Conservation (phyloP, 2,888 invertebrate genomes). For the Drosophila percnosoma region DNA sequence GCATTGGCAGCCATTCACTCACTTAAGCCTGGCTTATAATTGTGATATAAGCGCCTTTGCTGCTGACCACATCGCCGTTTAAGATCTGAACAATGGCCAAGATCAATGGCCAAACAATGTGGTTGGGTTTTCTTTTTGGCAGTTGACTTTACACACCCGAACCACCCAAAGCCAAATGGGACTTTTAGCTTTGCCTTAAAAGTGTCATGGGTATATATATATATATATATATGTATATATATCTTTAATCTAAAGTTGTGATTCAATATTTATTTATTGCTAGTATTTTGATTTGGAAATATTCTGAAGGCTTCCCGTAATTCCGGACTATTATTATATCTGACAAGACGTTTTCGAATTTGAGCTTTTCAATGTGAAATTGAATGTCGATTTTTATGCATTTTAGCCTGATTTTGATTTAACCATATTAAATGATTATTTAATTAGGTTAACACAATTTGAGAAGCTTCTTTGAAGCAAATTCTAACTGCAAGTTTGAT, state of each 20-base stretch:
- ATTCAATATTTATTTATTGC: not conserved
- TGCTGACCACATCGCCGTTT: slow-evolving; percentile 2
- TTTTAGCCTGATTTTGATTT: not conserved
- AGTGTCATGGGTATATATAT: not conserved
- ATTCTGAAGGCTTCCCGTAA: too few relatives aligned
- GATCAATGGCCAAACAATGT: slow-evolving; percentile 71
- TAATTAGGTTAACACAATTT: not conserved
- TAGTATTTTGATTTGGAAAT: too few relatives aligned
- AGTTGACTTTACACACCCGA: slow-evolving; percentile 1
- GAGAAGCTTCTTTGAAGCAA: not conserved
- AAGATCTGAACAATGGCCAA: slow-evolving; percentile 54
- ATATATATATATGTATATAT: too few relatives aligned
- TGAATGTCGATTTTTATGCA: not conserved
- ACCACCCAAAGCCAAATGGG: not conserved
- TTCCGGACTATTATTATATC: too few relatives aligned
- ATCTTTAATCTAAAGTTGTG: not conserved
- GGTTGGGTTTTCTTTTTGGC: slow-evolving; percentile 30
- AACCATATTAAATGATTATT: not conserved
- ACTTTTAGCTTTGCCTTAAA: not conserved
- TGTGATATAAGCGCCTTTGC: slow-evolving; percentile 28
- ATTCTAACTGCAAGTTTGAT: not conserved
- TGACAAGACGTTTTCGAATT: not conserved
- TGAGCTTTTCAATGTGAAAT: not conserved
- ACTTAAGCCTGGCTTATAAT: slow-evolving; percentile 30
- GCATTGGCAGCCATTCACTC: slow-evolving; percentile 9